Evolutionary conservation across 2,888 invertebrate genomes (phyloP).

Genomic region (Cryptophagus acutangulus): DNA sequence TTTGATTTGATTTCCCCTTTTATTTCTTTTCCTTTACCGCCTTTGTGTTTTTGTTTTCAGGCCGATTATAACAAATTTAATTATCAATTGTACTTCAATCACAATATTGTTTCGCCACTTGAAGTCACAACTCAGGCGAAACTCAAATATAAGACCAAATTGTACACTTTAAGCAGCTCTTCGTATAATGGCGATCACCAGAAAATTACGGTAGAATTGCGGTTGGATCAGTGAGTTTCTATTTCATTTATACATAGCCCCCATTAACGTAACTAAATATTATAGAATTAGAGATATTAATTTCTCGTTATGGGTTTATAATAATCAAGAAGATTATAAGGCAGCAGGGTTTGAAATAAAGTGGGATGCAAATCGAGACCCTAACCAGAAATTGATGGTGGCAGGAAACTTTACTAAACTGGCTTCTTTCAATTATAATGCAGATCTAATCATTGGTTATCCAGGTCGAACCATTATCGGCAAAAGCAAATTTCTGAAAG

Average conservation of each 20-base stretch:
- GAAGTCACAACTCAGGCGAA: conserved; percentile 63
- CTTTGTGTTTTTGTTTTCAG: too few species aligned
- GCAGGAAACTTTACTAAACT: conserved; percentile 60
- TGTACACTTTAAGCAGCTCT: conserved; percentile 63
- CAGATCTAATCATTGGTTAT: conserved; percentile 63
- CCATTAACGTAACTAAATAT: conserved; percentile 4
- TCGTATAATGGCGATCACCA: conserved; percentile 63
- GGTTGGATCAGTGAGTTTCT: conserved; percentile 67
- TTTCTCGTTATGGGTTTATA: conserved; percentile 59
- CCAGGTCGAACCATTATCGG: conserved; percentile 71
- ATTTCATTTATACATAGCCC: not conserved
- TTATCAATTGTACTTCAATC: conserved; percentile 63
- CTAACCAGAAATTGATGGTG: conserved; percentile 63
- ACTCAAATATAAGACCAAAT: conserved; percentile 60
- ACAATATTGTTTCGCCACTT: conserved; percentile 55
- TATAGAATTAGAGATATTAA: conserved; percentile 69
- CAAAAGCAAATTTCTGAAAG: conserved; percentile 55
- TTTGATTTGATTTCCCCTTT: not conserved
- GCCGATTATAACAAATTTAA: conserved; percentile 58
- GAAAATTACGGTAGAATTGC: conserved; percentile 64
- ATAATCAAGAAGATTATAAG: conserved; percentile 57
- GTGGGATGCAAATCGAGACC: conserved; percentile 84
- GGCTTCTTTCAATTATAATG: conserved; percentile 58
- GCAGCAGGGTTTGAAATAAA: conserved; percentile 68
- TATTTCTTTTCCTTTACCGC: too few species aligned